These are phyloP conservation scores for Taphrorychus bicolor DNA, from an alignment of 2,888 invertebrate genomes.

Conservation along the genomic window DNA sequence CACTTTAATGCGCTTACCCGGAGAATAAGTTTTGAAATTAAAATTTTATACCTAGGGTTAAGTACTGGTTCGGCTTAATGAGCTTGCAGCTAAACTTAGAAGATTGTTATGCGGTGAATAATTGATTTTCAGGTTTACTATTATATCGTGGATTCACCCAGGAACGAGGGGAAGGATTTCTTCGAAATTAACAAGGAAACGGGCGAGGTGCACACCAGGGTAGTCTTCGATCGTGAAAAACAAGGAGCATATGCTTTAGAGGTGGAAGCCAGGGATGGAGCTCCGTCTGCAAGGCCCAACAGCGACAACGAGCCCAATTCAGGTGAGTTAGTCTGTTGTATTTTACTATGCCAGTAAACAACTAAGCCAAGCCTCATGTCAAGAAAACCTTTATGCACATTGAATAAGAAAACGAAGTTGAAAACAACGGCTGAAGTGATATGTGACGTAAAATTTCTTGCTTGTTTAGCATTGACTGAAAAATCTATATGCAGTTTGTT, in stretches of 20 bases:
- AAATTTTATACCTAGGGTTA: conserved; percentile 24
- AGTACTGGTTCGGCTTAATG: background rate
- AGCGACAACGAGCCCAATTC: conserved; percentile 94
- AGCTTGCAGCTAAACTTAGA: background rate
- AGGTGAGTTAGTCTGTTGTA: conserved; percentile 81
- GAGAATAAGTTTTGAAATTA: conserved; percentile 28
- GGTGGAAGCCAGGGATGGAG: conserved; percentile 95
- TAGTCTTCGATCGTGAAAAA: conserved; percentile 97
- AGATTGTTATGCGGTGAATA: background rate
- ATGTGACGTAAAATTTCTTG: too few species aligned
- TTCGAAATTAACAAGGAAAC: conserved; percentile 96
- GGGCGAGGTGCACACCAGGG: conserved; percentile 94
- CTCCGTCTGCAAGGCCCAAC: conserved; percentile 94
- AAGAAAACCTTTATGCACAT: background rate
- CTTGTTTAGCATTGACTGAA: too few species aligned
- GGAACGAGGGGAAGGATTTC: conserved; percentile 93
- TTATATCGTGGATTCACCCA: conserved; percentile 88
- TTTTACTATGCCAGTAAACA: too few species aligned
- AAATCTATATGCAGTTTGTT: too few species aligned
- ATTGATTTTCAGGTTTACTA: conserved; percentile 82
- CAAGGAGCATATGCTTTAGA: conserved; percentile 97
- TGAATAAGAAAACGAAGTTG: background rate
- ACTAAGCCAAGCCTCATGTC: too few species aligned
- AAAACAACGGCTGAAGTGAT: too few species aligned
- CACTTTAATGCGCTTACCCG: conserved; percentile 27